Base-by-base conservation (phyloP, 2,797 vertebrate species). In the Petrocephalus schoutedeni region DNA sequence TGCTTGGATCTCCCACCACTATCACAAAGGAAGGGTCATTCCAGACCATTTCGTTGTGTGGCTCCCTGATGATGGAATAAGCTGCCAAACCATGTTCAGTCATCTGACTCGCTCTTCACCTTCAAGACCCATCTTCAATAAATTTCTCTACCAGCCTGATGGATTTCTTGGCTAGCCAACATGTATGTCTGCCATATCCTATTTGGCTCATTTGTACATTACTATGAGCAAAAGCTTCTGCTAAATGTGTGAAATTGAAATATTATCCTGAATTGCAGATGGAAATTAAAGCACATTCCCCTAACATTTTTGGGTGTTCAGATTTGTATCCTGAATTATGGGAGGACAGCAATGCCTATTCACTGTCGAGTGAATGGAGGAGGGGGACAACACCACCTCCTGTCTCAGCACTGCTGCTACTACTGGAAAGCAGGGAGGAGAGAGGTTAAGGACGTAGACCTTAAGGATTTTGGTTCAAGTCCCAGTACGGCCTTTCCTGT, bases 391-490 rank as follows among this genome's bases (percentile, higher is more conserved):
- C 57, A 59, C 28, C 32, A 59, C 14, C 7, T 19, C 16, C 36
- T 12, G 57, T 41, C 85, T 86, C 85, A 61, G 57, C 85, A 58
- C 1, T 45, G 2, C 85, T 61, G 28, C 56, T 61, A 45, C 82
- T 85, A 23, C 82, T 28, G 51, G 10, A 54, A 16, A 56, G 9
- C 82, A 85, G 10, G 49, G 28, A 85, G 10, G 19, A 51, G 53
- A 56, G 12, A 85, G 57, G 36, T 80, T 80, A 80, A 80, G 74
- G 74, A 80, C 74, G 19, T 80, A 49, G 74, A 80, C 74, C 74
- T 49, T 80, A 80, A 80, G 36, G 41, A 80, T 49, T 80, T 49
- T 80, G 74, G 74, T 80, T 80, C 41, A 80, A 80, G 74, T 80
- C 74, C 74, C 74, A 80, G 74, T 49, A 49, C 49, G 74, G 41